Base-by-base conservation (phyloP, 1,140 invertebrate genomes). In the Nasonia vitripennis region DNA sequence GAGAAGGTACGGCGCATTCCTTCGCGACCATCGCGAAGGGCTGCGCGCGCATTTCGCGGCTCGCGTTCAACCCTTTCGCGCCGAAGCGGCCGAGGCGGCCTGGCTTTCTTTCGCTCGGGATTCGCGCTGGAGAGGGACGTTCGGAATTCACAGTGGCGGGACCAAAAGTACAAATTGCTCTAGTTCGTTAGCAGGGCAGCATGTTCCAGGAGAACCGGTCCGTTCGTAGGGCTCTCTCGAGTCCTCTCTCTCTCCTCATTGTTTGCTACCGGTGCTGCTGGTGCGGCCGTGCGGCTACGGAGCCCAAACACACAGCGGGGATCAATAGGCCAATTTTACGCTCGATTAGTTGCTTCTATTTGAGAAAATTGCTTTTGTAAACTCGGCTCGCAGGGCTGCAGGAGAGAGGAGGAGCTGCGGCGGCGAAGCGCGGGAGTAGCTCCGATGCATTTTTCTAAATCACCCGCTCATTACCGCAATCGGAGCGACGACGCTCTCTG, bases 1-100 rank as follows among this genome's bases (percentile, higher is more conserved):
- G 71, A 88, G 90, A 90, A 91, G 89, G 88, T 91, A 45, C n/a
- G 14, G 23, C 23, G 78, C 20, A 41, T 55, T 62, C 31, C 23
- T 23, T 17, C 3, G 55, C 55, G 68, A 71, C 77, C 82, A 87
- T 41, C 55, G 17, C 17, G 55, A 89, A 84, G 84, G 85, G 70
- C 74, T 45, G 34, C 74, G 81, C 20, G 82, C 81, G 85, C 77
- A 83, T 79, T 81, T 75, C 31, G 71, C 48, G 48, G 14, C 14
- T 51, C 4, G 79, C 85, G 27, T 1, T 27, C 1, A 51, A 67
- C 75, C 41, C 78, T 87, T 81, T 87, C 86, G 86, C 86, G 82
- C 71, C 73, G 67, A 9, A 0, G 34, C 5, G 6, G 3, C 34
- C 34, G 5, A 37, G 4, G 34, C 5, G 5, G 34, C 34, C 34